These are phyloP conservation scores for Apostichopus californicus DNA, from an alignment of 35 echinoderm and acorn worm species.

Conservation along the genomic window DNA sequence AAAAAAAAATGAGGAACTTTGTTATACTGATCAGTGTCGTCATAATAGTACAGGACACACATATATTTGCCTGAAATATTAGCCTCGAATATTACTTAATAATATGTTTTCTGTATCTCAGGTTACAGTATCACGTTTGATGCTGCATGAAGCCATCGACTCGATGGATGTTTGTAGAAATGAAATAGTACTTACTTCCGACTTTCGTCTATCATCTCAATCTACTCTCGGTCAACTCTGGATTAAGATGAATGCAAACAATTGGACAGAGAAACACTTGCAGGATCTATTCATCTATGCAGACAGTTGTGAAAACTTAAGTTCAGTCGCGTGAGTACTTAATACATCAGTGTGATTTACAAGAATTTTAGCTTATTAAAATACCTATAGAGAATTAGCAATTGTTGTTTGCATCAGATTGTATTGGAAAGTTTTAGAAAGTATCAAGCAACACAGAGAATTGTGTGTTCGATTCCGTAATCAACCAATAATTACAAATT, in stretches of 20 bases:
- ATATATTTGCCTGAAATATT: not conserved
- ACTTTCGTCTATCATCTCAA: no score
- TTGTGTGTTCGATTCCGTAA: not conserved
- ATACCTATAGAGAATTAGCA: not conserved
- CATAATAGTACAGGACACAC: not conserved
- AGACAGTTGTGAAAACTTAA: no score
- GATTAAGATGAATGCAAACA: no score
- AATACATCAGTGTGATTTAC: not conserved
- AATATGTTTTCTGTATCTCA: not conserved
- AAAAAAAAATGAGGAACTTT: not conserved
- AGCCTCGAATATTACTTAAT: not conserved
- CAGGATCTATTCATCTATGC: no score
- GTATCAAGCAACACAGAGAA: not conserved
- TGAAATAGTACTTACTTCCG: no score
- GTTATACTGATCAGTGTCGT: not conserved
- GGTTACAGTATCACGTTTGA: no score
- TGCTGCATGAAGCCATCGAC: no score
- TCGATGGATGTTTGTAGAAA: no score
- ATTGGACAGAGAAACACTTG: no score
- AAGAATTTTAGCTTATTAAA: not conserved
- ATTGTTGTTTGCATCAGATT: not conserved
- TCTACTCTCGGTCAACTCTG: no score
- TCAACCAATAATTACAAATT: not conserved
- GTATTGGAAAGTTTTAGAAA: no score
- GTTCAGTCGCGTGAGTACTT: not conserved